Evolutionary conservation across 2,113 vertebrate genomes (phyloP), one percentile per base, ranked within the genome.

Genomic region (Tupaia chinensis): DNA sequence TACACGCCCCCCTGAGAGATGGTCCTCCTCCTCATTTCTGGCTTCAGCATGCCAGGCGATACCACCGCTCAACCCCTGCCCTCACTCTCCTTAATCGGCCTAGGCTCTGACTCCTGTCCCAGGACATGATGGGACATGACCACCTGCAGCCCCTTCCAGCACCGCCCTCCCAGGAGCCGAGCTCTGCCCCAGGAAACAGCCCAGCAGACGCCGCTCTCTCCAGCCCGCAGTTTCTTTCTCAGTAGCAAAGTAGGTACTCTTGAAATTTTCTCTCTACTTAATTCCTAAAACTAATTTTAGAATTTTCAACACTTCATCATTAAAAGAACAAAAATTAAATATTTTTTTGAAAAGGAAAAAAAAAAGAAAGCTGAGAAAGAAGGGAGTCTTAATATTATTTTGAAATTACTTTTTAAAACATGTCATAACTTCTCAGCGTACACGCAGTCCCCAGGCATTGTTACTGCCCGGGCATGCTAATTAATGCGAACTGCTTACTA

Each of bases 401-500:
- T 95, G 9, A 97, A 95, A 97, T 94, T 95, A 54, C 17, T 85
- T 93, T 91, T 88, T 70, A 83, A 92, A 96, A 80, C 76, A 81
- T 94, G 79, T 92, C 88, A 95, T 94, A 95, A 86, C 23, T 97
- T 94, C 56, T 94, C 68, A 93, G 69, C 27, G 83, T 87, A 76
- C 89, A 22, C 72, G 22, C 63, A 86, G 78, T 97, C 74, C 65
- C 79, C 54, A 69, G 69, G 86, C 85, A 84, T 56, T 83, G 29
- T 94, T 96, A 96, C 95, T 68, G 61, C 8, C 60, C n/a, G 15
- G 63, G 86, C 95, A 96, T 96, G 56, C 82, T 96, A 97, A 97
- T 98, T 97, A 97, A 94, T 65, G 89, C 22, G 53, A 97, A 96
- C 65, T 95, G 94, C 96, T 96, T 97, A 96, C 44, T 74, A 84